Evolutionary conservation across 2,888 invertebrate species (phyloP), one percentile per base, ranked within the genome.

Genomic region (Drosophila kokeensis): DNA sequence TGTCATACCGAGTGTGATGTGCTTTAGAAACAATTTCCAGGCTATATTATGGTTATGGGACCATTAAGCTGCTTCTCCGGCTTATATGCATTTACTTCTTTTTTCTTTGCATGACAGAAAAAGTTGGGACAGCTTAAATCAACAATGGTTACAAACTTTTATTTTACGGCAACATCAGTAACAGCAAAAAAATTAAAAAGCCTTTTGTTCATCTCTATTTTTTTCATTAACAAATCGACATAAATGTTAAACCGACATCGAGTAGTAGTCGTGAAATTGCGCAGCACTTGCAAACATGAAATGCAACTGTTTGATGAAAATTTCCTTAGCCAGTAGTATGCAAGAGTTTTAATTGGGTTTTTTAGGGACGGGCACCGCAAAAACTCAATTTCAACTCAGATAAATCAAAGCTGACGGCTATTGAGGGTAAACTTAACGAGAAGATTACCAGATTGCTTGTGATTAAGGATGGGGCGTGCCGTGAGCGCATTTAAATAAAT

Each of bases 101-200:
- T 75, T 63, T 71, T 66, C n/a, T 68, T 42, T 64, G 38, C 40
- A 48, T 32, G 40, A 30, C 36, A 21, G 38, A 36, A 62, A 67
- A 79, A 79, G 75, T 75, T 79, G 60, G 58, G 69, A 67, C 53
- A 55, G 61, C 49, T 45, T 67, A 71, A 76, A 76, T 66, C 69
- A 79, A 75, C 69, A 76, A 38, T 66, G 66, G 66, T 55, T 61
- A 61, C 61, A 59, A 54, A 52, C 4, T 69, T 66, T 21, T 15
- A 1, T 58, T 63, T 24, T 21, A 32, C 52, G 40, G 21, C 66
- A 71, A 55, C 64, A 66, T 48, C 29, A 57, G 67, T 68, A 75
- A 54, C 69, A 64, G 57, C 30, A 70, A 50, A 54, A 60, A 55
- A 24, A 53, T 32, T 29, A 63, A 52, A 48, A 53, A 55, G 36